Evolutionary conservation across 2,888 invertebrate species (phyloP).

Genomic region (Fabriciana adippe): DNA sequence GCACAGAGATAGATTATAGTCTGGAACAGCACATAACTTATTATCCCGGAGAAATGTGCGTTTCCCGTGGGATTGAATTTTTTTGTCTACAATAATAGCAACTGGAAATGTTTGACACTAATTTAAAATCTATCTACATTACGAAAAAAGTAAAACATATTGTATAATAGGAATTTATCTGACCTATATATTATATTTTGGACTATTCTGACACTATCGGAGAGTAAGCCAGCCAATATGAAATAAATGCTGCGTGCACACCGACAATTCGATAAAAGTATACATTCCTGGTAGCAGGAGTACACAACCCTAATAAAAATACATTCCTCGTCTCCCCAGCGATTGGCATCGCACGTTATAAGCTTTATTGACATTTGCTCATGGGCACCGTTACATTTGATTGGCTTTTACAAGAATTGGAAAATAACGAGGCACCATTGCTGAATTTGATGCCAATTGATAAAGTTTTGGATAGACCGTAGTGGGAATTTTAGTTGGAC

Average conservation of each 20-base stretch:
- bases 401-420: slow-evolving; percentile 71
- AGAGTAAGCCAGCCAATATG: background rate
- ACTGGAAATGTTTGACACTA: too few relatives aligned
- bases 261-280: slow-evolving; percentile 27
- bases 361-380: slow-evolving; percentile 63
- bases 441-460: slow-evolving; percentile 38
- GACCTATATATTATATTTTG: too few relatives aligned
- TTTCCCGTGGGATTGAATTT: too few relatives aligned
- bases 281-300: slow-evolving; percentile 27
- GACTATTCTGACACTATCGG: background rate
- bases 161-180: too few relatives aligned
- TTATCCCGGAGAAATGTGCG: too few relatives aligned
- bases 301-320: slow-evolving; percentile 32
- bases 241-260: slow-evolving; percentile 17
- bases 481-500: slow-evolving; percentile 18
- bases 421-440: slow-evolving; percentile 51
- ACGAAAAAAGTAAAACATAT: too few relatives aligned
- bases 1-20: too few relatives aligned
- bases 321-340: slow-evolving; percentile 24
- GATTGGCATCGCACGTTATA: slow-evolving; percentile 50
- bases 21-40: too few relatives aligned
- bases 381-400: slow-evolving; percentile 57
- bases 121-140: too few relatives aligned
- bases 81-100: too few relatives aligned
- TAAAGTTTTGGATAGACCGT: slow-evolving; percentile 26